Conservation (phyloP, 2,888 invertebrate genomes). For the Calameuta idolon region DNA sequence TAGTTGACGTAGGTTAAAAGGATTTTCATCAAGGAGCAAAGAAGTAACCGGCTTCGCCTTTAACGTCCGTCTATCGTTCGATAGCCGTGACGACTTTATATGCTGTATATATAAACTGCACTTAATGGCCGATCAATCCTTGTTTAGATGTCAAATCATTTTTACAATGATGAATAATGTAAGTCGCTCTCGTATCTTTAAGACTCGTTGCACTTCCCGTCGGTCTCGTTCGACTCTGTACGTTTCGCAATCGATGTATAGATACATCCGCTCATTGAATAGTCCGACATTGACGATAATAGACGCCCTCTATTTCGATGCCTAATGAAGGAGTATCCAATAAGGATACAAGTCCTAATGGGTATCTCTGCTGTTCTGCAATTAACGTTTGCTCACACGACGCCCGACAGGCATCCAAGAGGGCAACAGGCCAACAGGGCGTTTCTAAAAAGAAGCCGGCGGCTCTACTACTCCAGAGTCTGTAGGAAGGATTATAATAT, state of each 20-base stretch:
- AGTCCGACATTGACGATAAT: not conserved
- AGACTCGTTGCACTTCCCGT: not conserved
- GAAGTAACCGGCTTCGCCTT: not conserved
- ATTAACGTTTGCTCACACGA: conserved; percentile 3
- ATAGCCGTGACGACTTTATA: not conserved
- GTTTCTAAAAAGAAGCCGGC: not conserved
- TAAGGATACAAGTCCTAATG: not conserved
- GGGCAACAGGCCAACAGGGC: conserved; percentile 2
- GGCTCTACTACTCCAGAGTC: not conserved
- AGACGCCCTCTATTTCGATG: not conserved
- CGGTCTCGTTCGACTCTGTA: not conserved
- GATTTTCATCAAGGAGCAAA: not conserved
- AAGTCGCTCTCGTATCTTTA: not conserved
- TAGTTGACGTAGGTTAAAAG: not conserved
- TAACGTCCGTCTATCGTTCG: not conserved
- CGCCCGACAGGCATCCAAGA: not conserved
- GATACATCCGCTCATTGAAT: not conserved
- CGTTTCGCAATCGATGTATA: not conserved
- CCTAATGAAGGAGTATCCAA: not conserved
- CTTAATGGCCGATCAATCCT: not conserved
- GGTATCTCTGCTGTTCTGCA: not conserved
- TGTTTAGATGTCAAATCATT: not conserved
- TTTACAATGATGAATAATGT: not conserved
- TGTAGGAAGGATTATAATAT: not conserved
- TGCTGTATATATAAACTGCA: not conserved